Conservation (phyloP, 2,113 vertebrate genomes). For the Alethe diademata region DNA sequence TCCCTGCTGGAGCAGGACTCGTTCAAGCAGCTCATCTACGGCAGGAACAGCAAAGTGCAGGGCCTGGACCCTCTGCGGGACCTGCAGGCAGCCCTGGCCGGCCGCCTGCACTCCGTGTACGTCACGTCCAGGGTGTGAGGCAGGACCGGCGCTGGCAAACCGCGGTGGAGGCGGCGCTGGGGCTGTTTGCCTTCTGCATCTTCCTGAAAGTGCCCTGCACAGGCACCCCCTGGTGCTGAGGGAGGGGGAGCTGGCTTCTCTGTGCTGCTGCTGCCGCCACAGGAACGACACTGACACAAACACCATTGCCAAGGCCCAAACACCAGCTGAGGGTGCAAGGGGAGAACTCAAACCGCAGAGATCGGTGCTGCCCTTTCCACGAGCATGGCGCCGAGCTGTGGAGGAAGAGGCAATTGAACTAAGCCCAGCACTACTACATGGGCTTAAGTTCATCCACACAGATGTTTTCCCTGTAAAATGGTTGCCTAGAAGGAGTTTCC, state of each 20-base stretch:
- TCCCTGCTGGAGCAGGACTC: constrained; percentile 85
- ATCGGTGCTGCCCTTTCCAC: not conserved
- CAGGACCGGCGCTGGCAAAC: not conserved
- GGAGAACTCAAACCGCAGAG: not conserved
- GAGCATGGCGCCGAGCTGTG: not conserved
- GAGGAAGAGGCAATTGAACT: not conserved
- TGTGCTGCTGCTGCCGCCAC: not conserved
- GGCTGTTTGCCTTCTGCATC: not conserved
- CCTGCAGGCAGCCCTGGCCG: constrained; percentile 83
- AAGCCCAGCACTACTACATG: not conserved
- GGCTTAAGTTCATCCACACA: not conserved
- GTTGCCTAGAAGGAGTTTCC: not conserved
- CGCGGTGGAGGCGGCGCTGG: rapidly evolving
- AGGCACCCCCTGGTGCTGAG: not conserved
- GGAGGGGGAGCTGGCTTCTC: not conserved
- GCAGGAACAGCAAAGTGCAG: constrained; percentile 81
- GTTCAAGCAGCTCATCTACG: constrained; percentile 85
- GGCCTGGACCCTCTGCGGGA: constrained; percentile 85
- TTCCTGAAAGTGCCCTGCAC: not conserved
- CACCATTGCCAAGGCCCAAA: not conserved
- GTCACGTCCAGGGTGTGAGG: constrained; percentile 88
- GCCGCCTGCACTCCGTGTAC: constrained; percentile 84
- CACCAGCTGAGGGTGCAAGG: not conserved
- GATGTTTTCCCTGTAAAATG: not conserved
- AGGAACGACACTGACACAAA: not conserved